Percentiles rank a stretch among this genome's conserved stretches.
Evolutionary conservation across 2,888 invertebrate species (phyloP).

Genomic region (Rhingia campestris): DNA sequence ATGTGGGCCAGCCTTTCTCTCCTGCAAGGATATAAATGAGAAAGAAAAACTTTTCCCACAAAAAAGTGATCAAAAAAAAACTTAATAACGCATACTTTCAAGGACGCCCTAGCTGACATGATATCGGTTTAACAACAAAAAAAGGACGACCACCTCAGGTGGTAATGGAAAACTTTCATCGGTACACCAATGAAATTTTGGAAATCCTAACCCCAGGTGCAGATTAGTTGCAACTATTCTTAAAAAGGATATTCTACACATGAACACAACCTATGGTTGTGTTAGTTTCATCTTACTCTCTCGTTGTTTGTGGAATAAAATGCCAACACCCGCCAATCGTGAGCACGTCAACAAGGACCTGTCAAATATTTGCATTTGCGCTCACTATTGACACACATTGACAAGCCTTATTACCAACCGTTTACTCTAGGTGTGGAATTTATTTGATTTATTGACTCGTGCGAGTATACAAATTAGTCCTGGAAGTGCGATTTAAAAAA

Average conservation of each 20-base stretch:
- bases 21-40: background rate
- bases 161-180: too few species aligned
- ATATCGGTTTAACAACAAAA: background rate
- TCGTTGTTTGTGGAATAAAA: background rate
- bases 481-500: background rate
- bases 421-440: background rate
- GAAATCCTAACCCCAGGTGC: too few species aligned
- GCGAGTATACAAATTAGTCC: background rate
- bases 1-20: slow-evolving; percentile 18
- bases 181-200: too few species aligned
- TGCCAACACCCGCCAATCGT: background rate
- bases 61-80: slow-evolving; percentile 46
- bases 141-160: too few species aligned
- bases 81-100: slow-evolving; percentile 57
- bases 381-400: slow-evolving; percentile 1
- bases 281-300: background rate
- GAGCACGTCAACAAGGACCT: background rate
- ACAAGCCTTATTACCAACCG: slow-evolving; percentile 2
- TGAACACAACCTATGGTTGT: too few species aligned
- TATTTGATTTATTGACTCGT: slow-evolving; percentile 2
- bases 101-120: slow-evolving; percentile 7
- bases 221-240: too few species aligned
- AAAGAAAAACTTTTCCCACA: slow-evolving; percentile 3
- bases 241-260: too few species aligned
- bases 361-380: slow-evolving; percentile 4